Evolutionary conservation across 2,113 vertebrate genomes (phyloP).

Genomic region (Carassius carassius): DNA sequence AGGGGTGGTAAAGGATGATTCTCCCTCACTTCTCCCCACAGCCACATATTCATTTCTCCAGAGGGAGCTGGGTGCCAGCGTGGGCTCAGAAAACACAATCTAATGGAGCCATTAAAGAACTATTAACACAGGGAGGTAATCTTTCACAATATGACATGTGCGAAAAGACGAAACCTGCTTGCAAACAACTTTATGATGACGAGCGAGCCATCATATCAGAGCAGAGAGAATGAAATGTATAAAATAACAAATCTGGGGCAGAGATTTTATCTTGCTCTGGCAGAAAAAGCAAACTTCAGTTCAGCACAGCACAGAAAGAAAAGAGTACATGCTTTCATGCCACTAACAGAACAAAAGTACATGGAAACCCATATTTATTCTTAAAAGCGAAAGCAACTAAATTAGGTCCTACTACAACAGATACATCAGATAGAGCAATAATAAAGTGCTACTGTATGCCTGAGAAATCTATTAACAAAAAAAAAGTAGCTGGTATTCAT

Average conservation of each 20-base stretch:
- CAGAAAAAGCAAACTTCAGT: not conserved
- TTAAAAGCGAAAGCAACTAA: not conserved
- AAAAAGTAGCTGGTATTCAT: too few relatives aligned
- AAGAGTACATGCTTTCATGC: too few relatives aligned
- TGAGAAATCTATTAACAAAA: too few relatives aligned
- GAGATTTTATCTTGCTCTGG: not conserved
- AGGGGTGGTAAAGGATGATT: constrained; percentile 18
- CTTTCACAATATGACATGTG: constrained; percentile 44
- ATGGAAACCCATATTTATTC: not conserved
- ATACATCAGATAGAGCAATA: not conserved
- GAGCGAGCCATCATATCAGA: not conserved
- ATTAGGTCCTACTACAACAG: not conserved
- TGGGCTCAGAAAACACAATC: constrained; percentile 53
- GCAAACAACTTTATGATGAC: constrained; percentile 40
- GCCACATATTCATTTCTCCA: constrained; percentile 49
- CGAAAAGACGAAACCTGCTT: constrained; percentile 29
- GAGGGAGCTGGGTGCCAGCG: constrained; percentile 51
- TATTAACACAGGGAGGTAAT: constrained; percentile 51
- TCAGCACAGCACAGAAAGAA: not conserved
- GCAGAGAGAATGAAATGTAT: constrained; percentile 16
- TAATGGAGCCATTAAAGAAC: constrained; percentile 60
- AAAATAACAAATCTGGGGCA: constrained; percentile 26
- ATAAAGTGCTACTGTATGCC: not conserved
- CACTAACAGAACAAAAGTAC: not conserved
- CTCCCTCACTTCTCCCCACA: constrained; percentile 29